phyloP scores from a whole-genome alignment of 2,888 invertebrate species.

The Argynnis bischoffii region DNA sequence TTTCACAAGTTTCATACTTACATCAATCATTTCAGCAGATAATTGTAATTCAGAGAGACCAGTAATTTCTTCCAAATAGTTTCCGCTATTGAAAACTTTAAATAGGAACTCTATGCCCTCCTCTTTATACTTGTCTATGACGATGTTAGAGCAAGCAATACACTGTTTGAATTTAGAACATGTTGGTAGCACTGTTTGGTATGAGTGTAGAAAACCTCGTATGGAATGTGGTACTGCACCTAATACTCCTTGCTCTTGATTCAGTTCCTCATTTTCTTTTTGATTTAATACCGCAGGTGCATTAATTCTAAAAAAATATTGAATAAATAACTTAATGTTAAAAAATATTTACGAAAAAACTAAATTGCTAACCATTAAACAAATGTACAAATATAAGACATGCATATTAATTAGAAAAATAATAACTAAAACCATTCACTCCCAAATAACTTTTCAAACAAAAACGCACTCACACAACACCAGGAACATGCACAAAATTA shows the following conservation, averaged over 20 bases:
- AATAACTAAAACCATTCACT: too few relatives aligned
- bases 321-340: too few relatives aligned
- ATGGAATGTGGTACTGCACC: constrained; percentile 96
- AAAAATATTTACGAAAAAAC: too few relatives aligned
- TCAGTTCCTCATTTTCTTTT: constrained; percentile 53
- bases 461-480: too few relatives aligned
- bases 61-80: constrained; percentile 92
- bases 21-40: constrained; percentile 83
- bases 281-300: constrained; percentile 86
- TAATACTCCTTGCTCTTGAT: constrained; percentile 82
- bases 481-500: too few relatives aligned
- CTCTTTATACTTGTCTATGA: constrained; percentile 60
- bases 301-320: constrained; percentile 70
- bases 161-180: constrained; percentile 94
- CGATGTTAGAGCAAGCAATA: constrained; percentile 92
- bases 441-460: too few relatives aligned
- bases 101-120: constrained; percentile 88
- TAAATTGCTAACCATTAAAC: too few relatives aligned
- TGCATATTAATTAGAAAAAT: too few relatives aligned
- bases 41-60: constrained; percentile 87
- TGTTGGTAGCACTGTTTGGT: constrained; percentile 91
- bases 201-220: constrained; percentile 93
- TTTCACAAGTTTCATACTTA: constrained; percentile 48
- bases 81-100: constrained; percentile 90
- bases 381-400: too few relatives aligned